Conservation (phyloP, 2,888 invertebrate species). For the Cryptus armator region DNA sequence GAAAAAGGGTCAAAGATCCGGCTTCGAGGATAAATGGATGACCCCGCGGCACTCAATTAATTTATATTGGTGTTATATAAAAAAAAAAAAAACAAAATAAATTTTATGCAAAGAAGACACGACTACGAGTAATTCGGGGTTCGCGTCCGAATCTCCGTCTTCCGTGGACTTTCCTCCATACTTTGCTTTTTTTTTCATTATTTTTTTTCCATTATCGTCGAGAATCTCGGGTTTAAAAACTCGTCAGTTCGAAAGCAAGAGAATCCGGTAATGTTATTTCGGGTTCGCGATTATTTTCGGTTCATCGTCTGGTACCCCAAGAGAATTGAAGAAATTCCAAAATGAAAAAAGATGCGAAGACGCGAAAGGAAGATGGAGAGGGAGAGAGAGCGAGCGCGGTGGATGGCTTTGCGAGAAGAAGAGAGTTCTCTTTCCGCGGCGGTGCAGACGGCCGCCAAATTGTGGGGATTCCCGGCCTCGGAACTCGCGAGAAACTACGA, state of each 20-base stretch:
- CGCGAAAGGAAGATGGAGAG: background rate
- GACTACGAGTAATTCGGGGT: background rate
- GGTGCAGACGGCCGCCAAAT: constrained; percentile 52
- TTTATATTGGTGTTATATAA: background rate
- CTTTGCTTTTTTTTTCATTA: background rate
- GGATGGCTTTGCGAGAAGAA: background rate
- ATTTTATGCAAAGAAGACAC: background rate
- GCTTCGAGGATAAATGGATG: background rate
- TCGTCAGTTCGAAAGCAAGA: background rate
- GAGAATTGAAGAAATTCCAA: constrained; percentile 5
- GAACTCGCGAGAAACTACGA: constrained; percentile 14
- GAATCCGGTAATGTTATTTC: background rate
- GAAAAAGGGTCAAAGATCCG: background rate
- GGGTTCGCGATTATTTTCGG: background rate
- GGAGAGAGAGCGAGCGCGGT: background rate
- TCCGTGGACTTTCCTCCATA: background rate
- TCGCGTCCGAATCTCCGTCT: background rate
- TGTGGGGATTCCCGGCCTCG: constrained; percentile 63
- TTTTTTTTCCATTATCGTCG: background rate
- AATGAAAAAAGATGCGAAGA: background rate
- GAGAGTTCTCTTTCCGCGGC: constrained; percentile 7
- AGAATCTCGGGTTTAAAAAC: constrained; percentile 9
- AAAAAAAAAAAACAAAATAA: background rate
- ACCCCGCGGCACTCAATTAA: background rate
- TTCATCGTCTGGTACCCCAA: background rate